Percentiles rank a stretch among this genome's conserved stretches.
Evolutionary conservation across 1,140 invertebrate genomes (phyloP).

Genomic region (Pseudachorutes palmiensis): DNA sequence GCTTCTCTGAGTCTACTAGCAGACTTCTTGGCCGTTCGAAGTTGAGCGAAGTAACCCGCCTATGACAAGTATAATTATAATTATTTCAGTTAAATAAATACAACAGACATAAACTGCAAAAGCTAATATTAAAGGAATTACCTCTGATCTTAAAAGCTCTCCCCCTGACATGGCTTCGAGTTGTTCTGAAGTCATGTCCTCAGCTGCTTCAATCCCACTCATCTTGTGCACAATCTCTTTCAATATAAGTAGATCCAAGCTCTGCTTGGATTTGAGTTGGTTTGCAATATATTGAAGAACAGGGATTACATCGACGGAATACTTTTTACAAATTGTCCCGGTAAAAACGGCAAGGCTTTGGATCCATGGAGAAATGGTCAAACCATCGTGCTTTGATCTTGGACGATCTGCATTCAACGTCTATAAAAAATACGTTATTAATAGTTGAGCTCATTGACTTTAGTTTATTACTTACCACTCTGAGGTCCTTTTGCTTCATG

Average conservation of each 20-base stretch:
- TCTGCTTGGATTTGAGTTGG: slow-evolving; percentile 91
- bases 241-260: slow-evolving; percentile 85
- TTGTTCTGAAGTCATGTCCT: slow-evolving; percentile 94
- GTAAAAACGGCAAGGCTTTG: slow-evolving; percentile 89
- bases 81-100: no score
- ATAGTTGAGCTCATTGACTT: background rate
- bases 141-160: slow-evolving; percentile 86
- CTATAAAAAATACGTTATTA: slow-evolving; percentile 17
- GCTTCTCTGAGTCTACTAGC: slow-evolving; percentile 93
- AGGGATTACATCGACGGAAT: slow-evolving; percentile 89
- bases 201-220: slow-evolving; percentile 93
- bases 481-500: background rate
- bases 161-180: slow-evolving; percentile 93
- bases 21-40: slow-evolving; percentile 92
- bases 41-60: slow-evolving; percentile 94
- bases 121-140: slow-evolving; percentile 42
- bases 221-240: slow-evolving; percentile 99
- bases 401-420: slow-evolving; percentile 46
- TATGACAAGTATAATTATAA: no score
- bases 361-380: slow-evolving; percentile 86
- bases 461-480: slow-evolving; percentile 20
- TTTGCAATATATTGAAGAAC: slow-evolving; percentile 94
- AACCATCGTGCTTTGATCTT: slow-evolving; percentile 80
- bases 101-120: no score
- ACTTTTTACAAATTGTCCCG: slow-evolving; percentile 93